These are phyloP conservation scores for Diacarnus erythraeanus DNA, from an alignment of 37 sponge, comb jelly and placozoan species.

Conservation along the genomic window DNA sequence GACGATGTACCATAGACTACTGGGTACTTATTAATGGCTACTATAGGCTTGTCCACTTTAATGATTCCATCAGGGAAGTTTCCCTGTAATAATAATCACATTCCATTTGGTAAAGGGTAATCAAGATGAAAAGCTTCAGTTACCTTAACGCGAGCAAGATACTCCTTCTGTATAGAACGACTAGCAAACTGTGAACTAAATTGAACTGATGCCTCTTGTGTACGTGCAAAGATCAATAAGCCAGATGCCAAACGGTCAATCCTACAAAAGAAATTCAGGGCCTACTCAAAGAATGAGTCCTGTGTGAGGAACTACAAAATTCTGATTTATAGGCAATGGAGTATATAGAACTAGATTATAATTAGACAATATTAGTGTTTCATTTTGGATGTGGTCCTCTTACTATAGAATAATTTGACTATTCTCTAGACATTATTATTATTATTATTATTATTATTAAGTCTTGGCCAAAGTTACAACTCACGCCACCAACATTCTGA, in stretches of 20 bases:
- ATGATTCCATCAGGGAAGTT: constrained; percentile 35
- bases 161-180: constrained; percentile 39
- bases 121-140: background rate
- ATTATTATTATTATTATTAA: too few species aligned
- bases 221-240: constrained; percentile 30
- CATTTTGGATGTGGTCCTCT: too few species aligned
- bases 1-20: constrained; percentile 2
- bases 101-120: background rate
- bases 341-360: too few species aligned
- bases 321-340: too few species aligned
- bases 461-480: too few species aligned
- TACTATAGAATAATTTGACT: too few species aligned
- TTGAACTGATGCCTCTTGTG: background rate
- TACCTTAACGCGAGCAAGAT: constrained; percentile 60
- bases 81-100: constrained; percentile 24
- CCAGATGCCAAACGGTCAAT: constrained; percentile 61
- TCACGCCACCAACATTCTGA: too few species aligned
- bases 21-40: constrained; percentile 1
- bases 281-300: too few species aligned
- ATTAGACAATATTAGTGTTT: too few species aligned
- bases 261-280: constrained; percentile 1
- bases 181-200: background rate
- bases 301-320: too few species aligned
- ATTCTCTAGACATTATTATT: too few species aligned
- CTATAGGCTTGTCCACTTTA: constrained; percentile 31